Conservation (phyloP, 2,113 vertebrate species). For the Procavia capensis region DNA sequence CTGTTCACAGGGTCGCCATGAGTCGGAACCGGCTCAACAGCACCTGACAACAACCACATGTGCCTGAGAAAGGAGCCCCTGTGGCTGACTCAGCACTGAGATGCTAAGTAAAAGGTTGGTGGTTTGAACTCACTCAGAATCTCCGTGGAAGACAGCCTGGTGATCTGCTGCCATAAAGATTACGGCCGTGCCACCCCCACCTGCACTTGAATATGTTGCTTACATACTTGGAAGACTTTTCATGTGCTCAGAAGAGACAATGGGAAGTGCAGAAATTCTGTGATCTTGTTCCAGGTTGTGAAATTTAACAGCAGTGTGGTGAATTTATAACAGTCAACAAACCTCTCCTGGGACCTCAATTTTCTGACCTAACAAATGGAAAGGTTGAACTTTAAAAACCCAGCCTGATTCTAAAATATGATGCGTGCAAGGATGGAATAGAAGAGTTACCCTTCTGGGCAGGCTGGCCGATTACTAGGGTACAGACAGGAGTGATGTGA, state of each 20-base stretch:
- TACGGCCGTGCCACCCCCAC: too few relatives aligned
- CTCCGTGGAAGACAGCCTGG: too few relatives aligned
- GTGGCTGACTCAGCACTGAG: too few relatives aligned
- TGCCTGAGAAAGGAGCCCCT: too few relatives aligned
- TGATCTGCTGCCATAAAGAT: too few relatives aligned
- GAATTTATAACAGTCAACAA: not conserved
- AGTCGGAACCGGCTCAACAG: too few relatives aligned
- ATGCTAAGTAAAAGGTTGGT: too few relatives aligned
- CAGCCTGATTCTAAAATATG: not conserved
- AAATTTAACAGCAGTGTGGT: not conserved
- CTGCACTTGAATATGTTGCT: not conserved
- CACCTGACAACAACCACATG: too few relatives aligned
- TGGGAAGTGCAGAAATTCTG: not conserved
- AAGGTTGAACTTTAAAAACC: not conserved
- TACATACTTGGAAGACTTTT: not conserved
- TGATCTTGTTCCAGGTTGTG: not conserved
- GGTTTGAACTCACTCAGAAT: too few relatives aligned
- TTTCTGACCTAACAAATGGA: not conserved
- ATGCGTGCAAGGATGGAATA: not conserved
- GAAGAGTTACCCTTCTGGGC: not conserved
- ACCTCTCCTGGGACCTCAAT: not conserved
- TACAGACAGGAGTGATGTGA: accelerated
- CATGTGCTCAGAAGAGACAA: not conserved
- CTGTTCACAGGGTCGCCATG: too few relatives aligned
- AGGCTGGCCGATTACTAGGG: not conserved